Percentiles rank a stretch among this genome's conserved stretches.
Evolutionary conservation across 1,140 invertebrate species (phyloP).

Genomic region (Pseudobourletiella spinata): DNA sequence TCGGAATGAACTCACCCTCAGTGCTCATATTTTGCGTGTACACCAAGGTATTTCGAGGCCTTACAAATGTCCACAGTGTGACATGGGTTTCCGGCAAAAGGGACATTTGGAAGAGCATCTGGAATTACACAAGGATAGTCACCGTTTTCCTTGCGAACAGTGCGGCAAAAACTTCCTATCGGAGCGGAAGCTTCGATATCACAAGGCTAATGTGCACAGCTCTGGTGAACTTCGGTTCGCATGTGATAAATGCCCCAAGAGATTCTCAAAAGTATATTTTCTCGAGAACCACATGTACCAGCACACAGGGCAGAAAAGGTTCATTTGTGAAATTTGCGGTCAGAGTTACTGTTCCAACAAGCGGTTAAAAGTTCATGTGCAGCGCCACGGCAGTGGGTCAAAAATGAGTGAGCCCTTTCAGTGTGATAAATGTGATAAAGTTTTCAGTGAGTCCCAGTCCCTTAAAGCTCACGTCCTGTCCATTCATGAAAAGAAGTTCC

Average conservation of each 20-base stretch:
- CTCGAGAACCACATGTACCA: background rate
- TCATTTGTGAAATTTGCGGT: constrained; percentile 2
- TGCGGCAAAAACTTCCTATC: background rate
- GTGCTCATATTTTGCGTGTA: background rate
- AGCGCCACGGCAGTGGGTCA: background rate
- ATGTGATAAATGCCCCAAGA: background rate
- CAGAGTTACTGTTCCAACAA: background rate
- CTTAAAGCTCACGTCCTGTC: background rate
- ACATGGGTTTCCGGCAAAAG: background rate
- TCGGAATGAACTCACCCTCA: background rate
- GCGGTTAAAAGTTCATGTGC: background rate
- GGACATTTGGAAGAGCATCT: background rate
- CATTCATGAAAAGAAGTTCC: background rate
- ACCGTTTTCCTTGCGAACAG: background rate
- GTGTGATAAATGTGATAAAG: background rate
- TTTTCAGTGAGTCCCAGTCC: background rate
- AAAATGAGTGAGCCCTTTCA: background rate
- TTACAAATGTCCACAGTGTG: background rate
- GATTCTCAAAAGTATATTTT: background rate
- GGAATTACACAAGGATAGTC: background rate
- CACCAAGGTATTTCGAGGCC: background rate
- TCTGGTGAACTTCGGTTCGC: background rate
- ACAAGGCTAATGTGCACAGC: background rate
- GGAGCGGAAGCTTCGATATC: background rate
- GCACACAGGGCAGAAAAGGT: background rate